These are phyloP conservation scores for Epizoanthus scotinus DNA, from an alignment of 92 coral and sea anemone species.

Conservation along the genomic window DNA sequence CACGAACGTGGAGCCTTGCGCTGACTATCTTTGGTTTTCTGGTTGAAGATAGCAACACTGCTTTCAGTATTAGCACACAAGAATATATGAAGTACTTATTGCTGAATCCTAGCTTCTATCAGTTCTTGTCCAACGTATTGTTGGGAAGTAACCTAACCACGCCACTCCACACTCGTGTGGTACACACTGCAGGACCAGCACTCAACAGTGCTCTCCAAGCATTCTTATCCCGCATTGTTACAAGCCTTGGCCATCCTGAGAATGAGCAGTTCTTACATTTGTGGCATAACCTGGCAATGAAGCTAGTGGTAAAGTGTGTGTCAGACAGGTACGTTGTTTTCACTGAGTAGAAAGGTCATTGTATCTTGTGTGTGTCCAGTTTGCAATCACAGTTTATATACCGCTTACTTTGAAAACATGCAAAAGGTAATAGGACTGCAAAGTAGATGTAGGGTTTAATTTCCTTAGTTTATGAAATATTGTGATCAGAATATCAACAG, in stretches of 20 bases:
- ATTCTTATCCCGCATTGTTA: conserved; percentile 24
- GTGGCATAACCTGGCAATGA: conserved; percentile 28
- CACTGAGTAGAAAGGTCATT: background rate
- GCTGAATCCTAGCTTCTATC: background rate
- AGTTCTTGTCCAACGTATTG: conserved; percentile 24
- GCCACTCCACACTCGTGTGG: background rate
- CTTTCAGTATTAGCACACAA: background rate
- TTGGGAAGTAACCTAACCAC: conserved; percentile 17
- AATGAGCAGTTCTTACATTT: conserved; percentile 12
- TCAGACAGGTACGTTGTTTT: conserved; percentile 30
- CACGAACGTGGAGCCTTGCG: conserved; percentile 36
- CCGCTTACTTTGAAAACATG: no score
- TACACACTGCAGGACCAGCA: conserved; percentile 24
- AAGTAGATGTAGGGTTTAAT: no score
- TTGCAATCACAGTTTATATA: no score
- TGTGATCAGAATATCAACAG: no score
- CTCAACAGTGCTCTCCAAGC: conserved; percentile 19
- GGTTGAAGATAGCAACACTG: conserved; percentile 14
- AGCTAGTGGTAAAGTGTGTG: conserved; percentile 28
- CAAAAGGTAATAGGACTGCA: no score
- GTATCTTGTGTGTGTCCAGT: no score
- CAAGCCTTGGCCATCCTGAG: conserved; percentile 6
- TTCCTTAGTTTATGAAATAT: no score
- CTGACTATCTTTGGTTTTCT: conserved; percentile 23
- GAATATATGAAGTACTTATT: conserved; percentile 5